These are phyloP conservation scores for sheep (Ovis aries) DNA, from an alignment of 2,113 vertebrate genomes.

Conservation along the genomic window ARS-UI_Ramb_v3.0 NC_056076.1:48350001-48350500, in stretches of 20 bases:
- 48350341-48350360: neutral
- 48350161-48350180: neutral
- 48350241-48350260: neutral
- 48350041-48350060: neutral
- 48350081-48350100: neutral
- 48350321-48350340: fast-evolving
- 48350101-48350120: neutral
- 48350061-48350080: neutral
- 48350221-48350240: neutral
- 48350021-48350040: neutral
- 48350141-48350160: neutral
- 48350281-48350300: neutral
- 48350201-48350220: neutral
- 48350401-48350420: neutral
- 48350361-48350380: neutral
- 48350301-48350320: neutral
- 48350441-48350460: neutral
- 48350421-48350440: neutral
- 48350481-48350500: neutral
- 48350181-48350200: neutral
- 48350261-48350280: neutral
- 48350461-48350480: neutral
- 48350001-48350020: neutral
- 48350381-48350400: neutral
- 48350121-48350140: fast-evolving